Evolutionary conservation across 2,113 vertebrate species (phyloP).

Genomic region (Todiramphus saurophagus): DNA sequence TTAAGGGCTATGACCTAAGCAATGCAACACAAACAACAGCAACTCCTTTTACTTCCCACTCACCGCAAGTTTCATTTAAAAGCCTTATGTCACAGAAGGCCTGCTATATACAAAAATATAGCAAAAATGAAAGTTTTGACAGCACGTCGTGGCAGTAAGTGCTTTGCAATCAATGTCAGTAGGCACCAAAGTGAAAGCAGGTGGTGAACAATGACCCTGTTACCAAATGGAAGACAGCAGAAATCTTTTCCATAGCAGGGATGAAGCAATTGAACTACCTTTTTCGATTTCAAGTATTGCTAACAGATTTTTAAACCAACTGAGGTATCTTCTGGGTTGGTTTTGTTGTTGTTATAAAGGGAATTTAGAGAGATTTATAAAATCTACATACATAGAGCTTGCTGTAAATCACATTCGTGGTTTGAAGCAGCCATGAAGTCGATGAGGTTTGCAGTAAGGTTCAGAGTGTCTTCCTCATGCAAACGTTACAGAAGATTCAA

Average conservation of each 20-base stretch:
- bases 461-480: background rate
- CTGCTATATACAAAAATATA: background rate
- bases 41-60: slow-evolving; percentile 42
- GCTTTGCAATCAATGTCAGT: slow-evolving; percentile 41
- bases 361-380: background rate
- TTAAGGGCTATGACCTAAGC: slow-evolving; percentile 24
- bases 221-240: background rate
- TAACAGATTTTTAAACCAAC: slow-evolving; percentile 9
- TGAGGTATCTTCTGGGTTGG: background rate
- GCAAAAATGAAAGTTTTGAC: slow-evolving; percentile 27
- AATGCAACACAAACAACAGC: slow-evolving; percentile 16
- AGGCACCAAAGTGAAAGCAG: slow-evolving; percentile 22
- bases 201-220: slow-evolving; percentile 43
- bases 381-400: background rate
- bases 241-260: background rate
- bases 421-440: background rate
- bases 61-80: slow-evolving; percentile 13
- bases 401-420: background rate
- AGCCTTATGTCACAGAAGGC: slow-evolving; percentile 37
- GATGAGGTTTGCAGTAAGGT: background rate
- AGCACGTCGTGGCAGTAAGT: slow-evolving; percentile 38
- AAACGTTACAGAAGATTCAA: background rate
- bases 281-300: background rate
- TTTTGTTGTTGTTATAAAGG: background rate
- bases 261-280: background rate